Base-by-base conservation (phyloP, 2,888 invertebrate species). In the Troilus luridus region DNA sequence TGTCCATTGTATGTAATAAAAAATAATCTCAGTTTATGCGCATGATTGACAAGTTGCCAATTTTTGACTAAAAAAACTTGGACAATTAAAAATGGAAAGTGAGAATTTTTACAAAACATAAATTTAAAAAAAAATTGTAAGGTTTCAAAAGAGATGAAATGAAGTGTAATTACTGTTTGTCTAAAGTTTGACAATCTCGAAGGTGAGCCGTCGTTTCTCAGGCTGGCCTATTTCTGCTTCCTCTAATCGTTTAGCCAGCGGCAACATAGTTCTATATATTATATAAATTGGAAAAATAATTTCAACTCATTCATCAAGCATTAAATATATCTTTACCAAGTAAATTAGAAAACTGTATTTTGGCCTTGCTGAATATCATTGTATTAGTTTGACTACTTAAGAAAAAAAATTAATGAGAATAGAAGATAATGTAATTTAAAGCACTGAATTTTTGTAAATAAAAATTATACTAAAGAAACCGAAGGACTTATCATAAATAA, bases 391-490 rank as follows among this genome's bases (percentile, higher is more conserved):
- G 90, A 77, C 77, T 90, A 90, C 67, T 90, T 90, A 72, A 77
- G n/a, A 88, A 64, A 62, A 24, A 64, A 88, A 64, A 89, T 7
- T 56, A 77, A 72, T 67, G 19, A 72, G 24, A 85, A 58, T 77
- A 90, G 72, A 60, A 88, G 56, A 72, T 91, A 91, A 90, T 91
- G 91, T 91, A 90, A 91, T 91, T 90, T 91, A 88, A 91, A 91
- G 91, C 91, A 91, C 91, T 91, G 91, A 91, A 90, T 91, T 91
- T 91, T 90, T 91, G 90, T 90, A 90, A 67, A 90, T 90, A 90
- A 90, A 90, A 77, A 90, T 90, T 77, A 90, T 90, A 72, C 77
- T 90, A 90, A 72, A 67, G 90, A 90, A 90, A 90, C 62, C 90
- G 90, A 90, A 90, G 90, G 90, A 90, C 90, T 90, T 90, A 90